phyloP scores from a whole-genome alignment of 2,888 invertebrate genomes.

The Amphipyra tragopoginis region DNA sequence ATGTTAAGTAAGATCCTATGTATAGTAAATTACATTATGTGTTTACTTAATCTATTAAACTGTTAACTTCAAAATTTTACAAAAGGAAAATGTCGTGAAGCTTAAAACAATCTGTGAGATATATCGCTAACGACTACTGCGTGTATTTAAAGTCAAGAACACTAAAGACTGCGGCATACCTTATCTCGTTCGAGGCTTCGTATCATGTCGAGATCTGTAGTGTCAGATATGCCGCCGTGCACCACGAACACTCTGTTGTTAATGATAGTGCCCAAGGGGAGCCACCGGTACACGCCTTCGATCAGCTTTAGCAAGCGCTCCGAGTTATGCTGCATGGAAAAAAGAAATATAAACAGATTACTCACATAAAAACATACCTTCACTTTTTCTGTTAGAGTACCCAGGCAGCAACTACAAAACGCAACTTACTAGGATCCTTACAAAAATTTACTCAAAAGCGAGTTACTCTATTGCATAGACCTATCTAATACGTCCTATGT shows the following conservation, averaged over 20 bases:
- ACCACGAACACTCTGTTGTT: slow-evolving; percentile 97
- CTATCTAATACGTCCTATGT: background rate
- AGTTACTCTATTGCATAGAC: too few relatives aligned
- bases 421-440: background rate
- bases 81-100: too few relatives aligned
- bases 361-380: too few relatives aligned
- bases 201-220: slow-evolving; percentile 95
- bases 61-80: too few relatives aligned
- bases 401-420: background rate
- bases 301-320: slow-evolving; percentile 94
- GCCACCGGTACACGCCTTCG: slow-evolving; percentile 97
- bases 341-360: slow-evolving; percentile 8
- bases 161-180: slow-evolving; percentile 83
- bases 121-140: too few relatives aligned
- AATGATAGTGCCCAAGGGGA: slow-evolving; percentile 96
- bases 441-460: background rate
- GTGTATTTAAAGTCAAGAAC: too few relatives aligned
- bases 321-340: slow-evolving; percentile 91
- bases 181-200: slow-evolving; percentile 95
- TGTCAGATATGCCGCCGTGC: slow-evolving; percentile 97
- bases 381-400: too few relatives aligned
- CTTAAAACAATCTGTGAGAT: too few relatives aligned
- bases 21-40: too few relatives aligned
- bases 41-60: too few relatives aligned
- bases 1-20: too few relatives aligned